Conservation (phyloP, 2,888 invertebrate species). For the Lucinisca nassula region DNA sequence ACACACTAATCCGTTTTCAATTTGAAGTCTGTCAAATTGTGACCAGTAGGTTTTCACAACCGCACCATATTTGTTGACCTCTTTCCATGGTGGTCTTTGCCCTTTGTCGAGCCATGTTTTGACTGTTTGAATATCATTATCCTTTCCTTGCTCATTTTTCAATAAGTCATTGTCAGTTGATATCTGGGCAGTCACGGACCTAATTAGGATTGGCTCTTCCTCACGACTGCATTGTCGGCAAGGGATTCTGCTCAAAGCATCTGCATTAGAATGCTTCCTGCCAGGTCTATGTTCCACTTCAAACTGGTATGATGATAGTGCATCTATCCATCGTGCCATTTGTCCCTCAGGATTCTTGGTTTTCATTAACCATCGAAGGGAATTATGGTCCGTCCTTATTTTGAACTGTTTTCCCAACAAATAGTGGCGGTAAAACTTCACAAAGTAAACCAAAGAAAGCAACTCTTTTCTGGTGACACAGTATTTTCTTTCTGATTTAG, state of each 20-base stretch:
- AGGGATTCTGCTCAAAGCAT: conserved; percentile 45
- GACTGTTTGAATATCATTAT: background rate
- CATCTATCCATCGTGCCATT: conserved; percentile 54
- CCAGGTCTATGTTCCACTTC: conserved; percentile 45
- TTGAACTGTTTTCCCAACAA: conserved; percentile 59
- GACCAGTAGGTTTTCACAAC: background rate
- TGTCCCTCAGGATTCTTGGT: conserved; percentile 60
- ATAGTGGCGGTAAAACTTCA: conserved; percentile 69
- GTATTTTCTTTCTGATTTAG: conserved; percentile 20
- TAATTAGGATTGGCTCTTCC: too few relatives aligned
- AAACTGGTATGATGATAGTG: conserved; percentile 41
- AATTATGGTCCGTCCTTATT: conserved; percentile 68
- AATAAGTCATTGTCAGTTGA: too few relatives aligned
- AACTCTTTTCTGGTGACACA: conserved; percentile 63
- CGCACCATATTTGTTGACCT: background rate
- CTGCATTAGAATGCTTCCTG: conserved; percentile 40
- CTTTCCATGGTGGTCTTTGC: background rate
- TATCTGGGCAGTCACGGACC: too few relatives aligned
- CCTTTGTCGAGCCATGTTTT: background rate
- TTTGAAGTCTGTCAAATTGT: background rate
- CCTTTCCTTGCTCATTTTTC: background rate
- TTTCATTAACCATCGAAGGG: conserved; percentile 63
- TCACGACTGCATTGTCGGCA: too few relatives aligned
- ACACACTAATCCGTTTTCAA: too few relatives aligned
- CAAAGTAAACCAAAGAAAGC: conserved; percentile 55